These are phyloP conservation scores for Phyllotreta cruciferae DNA, from an alignment of 2,888 invertebrate species.

Conservation along the genomic window DNA sequence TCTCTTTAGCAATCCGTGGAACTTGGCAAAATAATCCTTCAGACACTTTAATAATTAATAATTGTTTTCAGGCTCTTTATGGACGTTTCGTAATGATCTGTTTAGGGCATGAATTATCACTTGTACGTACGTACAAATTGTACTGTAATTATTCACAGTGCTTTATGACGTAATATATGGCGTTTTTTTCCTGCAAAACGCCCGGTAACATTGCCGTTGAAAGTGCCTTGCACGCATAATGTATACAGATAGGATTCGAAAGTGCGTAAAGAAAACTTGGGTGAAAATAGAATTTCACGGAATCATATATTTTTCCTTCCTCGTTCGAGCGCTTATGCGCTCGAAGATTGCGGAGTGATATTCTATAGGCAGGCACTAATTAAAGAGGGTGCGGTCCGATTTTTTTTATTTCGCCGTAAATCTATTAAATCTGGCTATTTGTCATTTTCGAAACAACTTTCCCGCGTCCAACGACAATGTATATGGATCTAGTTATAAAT, in stretches of 20 bases:
- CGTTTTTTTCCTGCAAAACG: conserved; percentile 22
- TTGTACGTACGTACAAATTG: conserved; percentile 11
- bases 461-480: conserved; percentile 56
- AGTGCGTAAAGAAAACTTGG: conserved; percentile 48
- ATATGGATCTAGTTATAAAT: conserved; percentile 50
- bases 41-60: too few species aligned
- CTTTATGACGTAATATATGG: conserved; percentile 23
- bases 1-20: too few species aligned
- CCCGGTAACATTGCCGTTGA: conserved; percentile 35
- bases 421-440: conserved; percentile 45
- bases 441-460: conserved; percentile 56
- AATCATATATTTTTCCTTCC: conserved; percentile 39
- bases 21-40: too few species aligned
- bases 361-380: conserved; percentile 46
- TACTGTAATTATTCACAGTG: conserved; percentile 25
- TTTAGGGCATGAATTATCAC: conserved; percentile 4
- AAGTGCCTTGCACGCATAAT: conserved; percentile 34
- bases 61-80: too few species aligned
- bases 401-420: conserved; percentile 37
- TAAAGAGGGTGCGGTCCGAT: conserved; percentile 55
- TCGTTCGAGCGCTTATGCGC: conserved; percentile 30
- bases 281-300: conserved; percentile 48
- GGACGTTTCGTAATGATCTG: conserved; percentile 1
- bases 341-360: conserved; percentile 42
- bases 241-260: conserved; percentile 45